These are phyloP conservation scores for Empidonax alnorum DNA, from an alignment of 2,113 vertebrate genomes.

Conservation along the genomic window DNA sequence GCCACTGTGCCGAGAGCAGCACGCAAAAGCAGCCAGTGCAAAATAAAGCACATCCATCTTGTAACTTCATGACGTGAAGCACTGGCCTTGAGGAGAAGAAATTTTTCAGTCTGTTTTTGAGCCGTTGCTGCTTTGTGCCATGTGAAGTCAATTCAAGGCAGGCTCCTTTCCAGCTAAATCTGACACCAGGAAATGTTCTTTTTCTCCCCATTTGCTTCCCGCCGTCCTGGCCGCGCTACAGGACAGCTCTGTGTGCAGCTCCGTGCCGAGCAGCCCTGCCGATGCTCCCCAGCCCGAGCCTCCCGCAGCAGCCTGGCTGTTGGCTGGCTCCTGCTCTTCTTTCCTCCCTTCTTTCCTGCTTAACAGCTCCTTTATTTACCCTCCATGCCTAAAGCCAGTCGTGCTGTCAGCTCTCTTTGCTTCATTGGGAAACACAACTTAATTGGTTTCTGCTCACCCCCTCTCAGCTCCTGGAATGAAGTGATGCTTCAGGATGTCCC, in stretches of 20 bases:
- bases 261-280: background rate
- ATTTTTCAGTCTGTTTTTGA: conserved; percentile 30
- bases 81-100: background rate
- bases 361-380: background rate
- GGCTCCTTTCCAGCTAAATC: conserved; percentile 69
- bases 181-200: conserved; percentile 70
- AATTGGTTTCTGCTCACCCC: background rate
- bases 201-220: conserved; percentile 25
- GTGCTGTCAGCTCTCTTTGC: background rate
- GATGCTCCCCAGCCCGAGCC: background rate
- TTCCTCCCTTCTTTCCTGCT: background rate
- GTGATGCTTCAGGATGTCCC: background rate
- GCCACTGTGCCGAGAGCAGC: background rate
- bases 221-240: background rate
- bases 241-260: background rate
- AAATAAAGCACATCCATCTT: conserved; percentile 15
- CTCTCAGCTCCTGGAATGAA: background rate
- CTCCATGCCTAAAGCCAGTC: background rate
- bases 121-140: conserved; percentile 12
- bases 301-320: background rate
- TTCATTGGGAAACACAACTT: background rate
- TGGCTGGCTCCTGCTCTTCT: background rate
- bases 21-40: background rate
- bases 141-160: conserved; percentile 65
- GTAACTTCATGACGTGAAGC: background rate